Base-by-base conservation (phyloP, 2,888 invertebrate species). In the Microctonus hyperodae region DNA sequence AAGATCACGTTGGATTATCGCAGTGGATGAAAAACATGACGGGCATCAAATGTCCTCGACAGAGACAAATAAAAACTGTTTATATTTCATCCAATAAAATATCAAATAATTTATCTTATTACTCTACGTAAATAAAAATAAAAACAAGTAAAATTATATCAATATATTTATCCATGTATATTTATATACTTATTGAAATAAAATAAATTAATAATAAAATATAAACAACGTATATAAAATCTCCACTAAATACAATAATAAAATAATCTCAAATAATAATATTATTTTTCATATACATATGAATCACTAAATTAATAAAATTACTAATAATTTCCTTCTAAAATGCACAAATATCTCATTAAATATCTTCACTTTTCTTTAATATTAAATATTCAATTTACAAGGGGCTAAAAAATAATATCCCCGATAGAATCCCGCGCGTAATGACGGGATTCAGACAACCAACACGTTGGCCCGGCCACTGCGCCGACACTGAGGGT, bases 401-500 rank as follows among this genome's bases (percentile, higher is more conserved):
- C 55, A 35, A 23, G 51, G 51, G 61, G 37, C 1, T 35, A 48
- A 28, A 28, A 57, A 31, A 20, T 23, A 44, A 65, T n/a, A n/a
- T n/a, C 37, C 44, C 37, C 55, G 55, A 53, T 55, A 33, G 55
- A 55, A 56, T 51, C 57, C 51, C 40, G 40, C 51, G 58, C 16
- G 16, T 44, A 9, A 62, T 58, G 37, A 70, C 66, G 67, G 69
- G 73, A 71, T 70, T 67, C 69, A 69, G 70, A 72, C 81, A 78
- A 81, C 80, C 82, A 81, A 81, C 83, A 80, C 82, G 80, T 79
- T 80, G 80, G 82, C 83, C 83, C 82, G 83, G 83, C 83, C 83
- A 83, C 83, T 83, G 83, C 83, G 83, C 83, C 83, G 82, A 80
- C 82, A 83, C 83, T 83, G 82, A 82, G 79, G 80, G 80, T 79